A percentile compares a stretch with the other conserved stretches of the same genome.
Conservation (phyloP, 2,797 vertebrate genomes). For the Delichon dasypus region DNA sequence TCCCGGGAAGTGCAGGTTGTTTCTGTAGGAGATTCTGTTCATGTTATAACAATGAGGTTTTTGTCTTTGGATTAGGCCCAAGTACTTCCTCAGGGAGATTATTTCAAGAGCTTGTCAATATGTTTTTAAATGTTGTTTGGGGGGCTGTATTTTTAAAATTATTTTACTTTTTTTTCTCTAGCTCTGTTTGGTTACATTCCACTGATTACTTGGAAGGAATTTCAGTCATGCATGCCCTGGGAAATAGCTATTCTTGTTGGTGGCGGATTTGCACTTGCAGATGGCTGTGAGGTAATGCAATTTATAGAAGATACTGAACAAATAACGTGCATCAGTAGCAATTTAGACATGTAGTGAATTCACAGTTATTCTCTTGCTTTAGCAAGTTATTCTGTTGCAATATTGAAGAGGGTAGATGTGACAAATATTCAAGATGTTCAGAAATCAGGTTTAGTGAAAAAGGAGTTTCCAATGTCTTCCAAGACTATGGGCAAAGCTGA, state of each 20-base stretch:
- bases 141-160: background rate
- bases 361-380: background rate
- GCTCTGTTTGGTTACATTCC: constrained; percentile 66
- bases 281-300: constrained; percentile 86
- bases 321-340: constrained; percentile 8
- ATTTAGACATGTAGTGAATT: background rate
- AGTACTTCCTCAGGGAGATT: background rate
- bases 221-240: constrained; percentile 93
- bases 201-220: constrained; percentile 92
- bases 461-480: background rate
- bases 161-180: constrained; percentile 41
- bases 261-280: constrained; percentile 92
- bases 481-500: background rate
- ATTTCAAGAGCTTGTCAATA: background rate
- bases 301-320: constrained; percentile 41
- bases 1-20: background rate
- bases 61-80: background rate
- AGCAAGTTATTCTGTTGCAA: background rate
- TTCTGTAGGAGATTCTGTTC: background rate
- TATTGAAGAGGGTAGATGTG: background rate
- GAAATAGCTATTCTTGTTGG: constrained; percentile 90
- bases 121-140: background rate
- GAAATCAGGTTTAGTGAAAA: background rate
- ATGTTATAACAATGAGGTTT: background rate
- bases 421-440: background rate